These are phyloP conservation scores for Coleophora deauratella DNA, from an alignment of 2,888 invertebrate genomes.

Conservation along the genomic window DNA sequence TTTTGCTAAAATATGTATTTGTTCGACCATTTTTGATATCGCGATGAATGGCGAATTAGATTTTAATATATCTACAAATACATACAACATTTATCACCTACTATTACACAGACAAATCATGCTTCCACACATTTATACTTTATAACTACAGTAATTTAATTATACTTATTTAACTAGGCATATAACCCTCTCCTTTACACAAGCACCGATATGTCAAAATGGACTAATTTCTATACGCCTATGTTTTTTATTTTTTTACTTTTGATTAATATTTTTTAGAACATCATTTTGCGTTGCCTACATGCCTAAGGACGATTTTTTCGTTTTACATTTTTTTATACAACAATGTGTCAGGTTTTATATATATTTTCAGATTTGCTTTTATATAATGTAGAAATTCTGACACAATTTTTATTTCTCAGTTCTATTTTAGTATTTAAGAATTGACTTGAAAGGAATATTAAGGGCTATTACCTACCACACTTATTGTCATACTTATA, in stretches of 20 bases:
- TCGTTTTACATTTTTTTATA: slow-evolving; percentile 22
- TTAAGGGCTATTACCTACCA: slow-evolving; percentile 26
- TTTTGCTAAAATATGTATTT: too few relatives aligned
- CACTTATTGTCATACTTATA: slow-evolving; percentile 52
- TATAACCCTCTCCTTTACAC: slow-evolving; percentile 39
- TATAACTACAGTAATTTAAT: slow-evolving; percentile 14
- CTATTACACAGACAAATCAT: slow-evolving; percentile 24
- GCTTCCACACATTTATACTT: slow-evolving; percentile 20
- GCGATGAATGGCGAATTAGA: too few relatives aligned
- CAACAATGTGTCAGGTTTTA: too few relatives aligned
- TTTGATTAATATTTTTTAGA: slow-evolving; percentile 49
- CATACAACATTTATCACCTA: too few relatives aligned
- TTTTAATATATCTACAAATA: too few relatives aligned
- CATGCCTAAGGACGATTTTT: slow-evolving; percentile 52
- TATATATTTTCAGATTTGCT: too few relatives aligned
- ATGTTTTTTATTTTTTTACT: slow-evolving; percentile 15
- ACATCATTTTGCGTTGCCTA: slow-evolving; percentile 44
- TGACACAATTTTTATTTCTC: too few relatives aligned
- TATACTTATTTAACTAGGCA: slow-evolving; percentile 53
- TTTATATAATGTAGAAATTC: too few relatives aligned
- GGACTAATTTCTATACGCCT: slow-evolving; percentile 51
- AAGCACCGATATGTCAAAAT: slow-evolving; percentile 72
- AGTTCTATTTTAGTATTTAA: slow-evolving; percentile 12
- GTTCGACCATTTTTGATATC: too few relatives aligned
- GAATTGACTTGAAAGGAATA: slow-evolving; percentile 47